These are phyloP conservation scores for Anas bernieri DNA, from an alignment of 2,797 vertebrate genomes.

Conservation along the genomic window DNA sequence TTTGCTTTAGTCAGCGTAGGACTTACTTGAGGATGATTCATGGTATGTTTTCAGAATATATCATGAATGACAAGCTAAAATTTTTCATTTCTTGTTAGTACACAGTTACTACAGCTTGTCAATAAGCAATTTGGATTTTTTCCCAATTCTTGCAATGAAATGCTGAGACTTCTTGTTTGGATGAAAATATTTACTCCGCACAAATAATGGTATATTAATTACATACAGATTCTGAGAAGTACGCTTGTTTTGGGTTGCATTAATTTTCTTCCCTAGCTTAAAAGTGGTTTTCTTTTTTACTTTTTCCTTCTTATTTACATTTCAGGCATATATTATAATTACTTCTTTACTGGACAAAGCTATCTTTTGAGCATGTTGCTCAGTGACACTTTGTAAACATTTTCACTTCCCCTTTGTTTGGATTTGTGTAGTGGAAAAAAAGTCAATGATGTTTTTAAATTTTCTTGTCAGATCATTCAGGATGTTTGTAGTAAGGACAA, in stretches of 20 bases:
- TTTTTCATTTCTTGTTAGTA: constrained; percentile 11
- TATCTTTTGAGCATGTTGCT: background rate
- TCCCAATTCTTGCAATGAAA: background rate
- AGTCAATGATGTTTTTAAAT: background rate
- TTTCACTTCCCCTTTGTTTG: background rate
- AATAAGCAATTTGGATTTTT: constrained; percentile 50
- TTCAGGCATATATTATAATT: background rate
- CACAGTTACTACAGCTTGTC: background rate
- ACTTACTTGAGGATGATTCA: background rate
- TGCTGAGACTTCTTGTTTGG: background rate
- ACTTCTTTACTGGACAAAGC: background rate
- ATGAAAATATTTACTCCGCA: background rate
- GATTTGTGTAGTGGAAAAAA: background rate
- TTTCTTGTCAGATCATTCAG: background rate
- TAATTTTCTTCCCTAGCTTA: background rate
- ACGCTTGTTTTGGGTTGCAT: background rate
- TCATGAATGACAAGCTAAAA: background rate
- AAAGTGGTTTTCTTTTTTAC: background rate
- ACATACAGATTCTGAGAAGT: background rate
- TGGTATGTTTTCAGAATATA: background rate
- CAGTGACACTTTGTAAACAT: background rate
- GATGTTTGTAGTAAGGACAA: background rate
- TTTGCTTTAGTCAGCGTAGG: background rate
- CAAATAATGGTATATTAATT: background rate
- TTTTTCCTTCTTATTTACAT: background rate